A percentile compares a stretch with the other conserved stretches of the same genome.
Conservation (phyloP, 1,140 invertebrate genomes). For the Polyergus mexicanus region DNA sequence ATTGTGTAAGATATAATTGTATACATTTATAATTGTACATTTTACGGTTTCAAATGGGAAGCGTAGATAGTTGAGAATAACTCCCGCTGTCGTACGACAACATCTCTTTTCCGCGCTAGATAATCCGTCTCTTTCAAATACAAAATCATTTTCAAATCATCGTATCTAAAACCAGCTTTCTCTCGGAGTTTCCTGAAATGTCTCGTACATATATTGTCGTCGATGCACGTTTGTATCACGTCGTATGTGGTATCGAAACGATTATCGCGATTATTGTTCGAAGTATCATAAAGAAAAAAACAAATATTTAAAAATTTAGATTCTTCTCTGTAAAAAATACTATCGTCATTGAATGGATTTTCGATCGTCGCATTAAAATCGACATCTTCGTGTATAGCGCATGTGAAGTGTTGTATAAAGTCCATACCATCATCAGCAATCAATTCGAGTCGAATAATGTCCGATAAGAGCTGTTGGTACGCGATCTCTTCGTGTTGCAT, state of each 20-base stretch:
- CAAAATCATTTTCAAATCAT: conserved; percentile 67
- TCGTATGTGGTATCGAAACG: background rate
- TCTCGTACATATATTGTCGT: background rate
- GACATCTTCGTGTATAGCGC: conserved; percentile 26
- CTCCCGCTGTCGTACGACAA: conserved; percentile 63
- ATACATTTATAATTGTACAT: background rate
- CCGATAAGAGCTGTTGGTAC: conserved; percentile 55
- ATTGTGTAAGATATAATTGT: background rate
- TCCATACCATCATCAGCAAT: background rate
- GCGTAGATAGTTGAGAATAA: background rate
- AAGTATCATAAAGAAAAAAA: conserved; percentile 25
- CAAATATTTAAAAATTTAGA: conserved; percentile 77
- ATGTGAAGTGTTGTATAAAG: conserved; percentile 54
- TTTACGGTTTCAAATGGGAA: background rate
- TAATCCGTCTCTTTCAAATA: conserved; percentile 72
- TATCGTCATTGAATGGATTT: conserved; percentile 77
- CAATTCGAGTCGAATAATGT: conserved; percentile 28
- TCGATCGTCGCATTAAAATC: conserved; percentile 44
- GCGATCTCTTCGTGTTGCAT: conserved; percentile 45
- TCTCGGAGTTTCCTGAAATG: conserved; percentile 42
- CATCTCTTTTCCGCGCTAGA: conserved; percentile 69
- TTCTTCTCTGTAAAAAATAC: conserved; percentile 72
- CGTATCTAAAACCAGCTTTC: conserved; percentile 53
- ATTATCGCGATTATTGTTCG: background rate
- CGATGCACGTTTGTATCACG: conserved; percentile 37